A percentile compares a stretch with the other conserved stretches of the same genome.
phyloP scores from a whole-genome alignment of 2,797 vertebrate species.

The Myotis vivesi region DNA sequence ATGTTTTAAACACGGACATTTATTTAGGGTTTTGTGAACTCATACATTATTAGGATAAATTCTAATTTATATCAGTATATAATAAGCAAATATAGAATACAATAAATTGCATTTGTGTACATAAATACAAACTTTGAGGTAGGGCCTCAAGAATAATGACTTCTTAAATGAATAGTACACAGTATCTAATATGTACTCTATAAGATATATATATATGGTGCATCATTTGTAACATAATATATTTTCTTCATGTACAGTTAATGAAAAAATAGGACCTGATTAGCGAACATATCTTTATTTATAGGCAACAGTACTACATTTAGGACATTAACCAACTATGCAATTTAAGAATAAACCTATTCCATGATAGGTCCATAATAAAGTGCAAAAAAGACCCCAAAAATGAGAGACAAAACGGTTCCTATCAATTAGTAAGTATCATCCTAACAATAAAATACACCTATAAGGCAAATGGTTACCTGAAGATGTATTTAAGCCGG shows the following conservation, averaged over 20 bases:
- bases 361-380: slow-evolving; percentile 92
- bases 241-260: slow-evolving; percentile 85
- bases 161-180: slow-evolving; percentile 91
- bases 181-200: slow-evolving; percentile 89
- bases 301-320: slow-evolving; percentile 93
- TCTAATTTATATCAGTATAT: slow-evolving; percentile 96
- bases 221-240: slow-evolving; percentile 89
- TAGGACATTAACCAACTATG: slow-evolving; percentile 96
- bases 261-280: slow-evolving; percentile 89
- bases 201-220: slow-evolving; percentile 86
- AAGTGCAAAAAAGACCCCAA: slow-evolving; percentile 95
- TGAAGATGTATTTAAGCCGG: slow-evolving; percentile 93
- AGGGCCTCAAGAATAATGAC: slow-evolving; percentile 98
- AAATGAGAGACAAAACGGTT: slow-evolving; percentile 88
- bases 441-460: slow-evolving; percentile 90
- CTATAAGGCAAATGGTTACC: slow-evolving; percentile 98
- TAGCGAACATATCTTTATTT: slow-evolving; percentile 97
- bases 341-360: slow-evolving; percentile 97
- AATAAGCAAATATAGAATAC: slow-evolving; percentile 99
- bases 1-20: slow-evolving; percentile 94
- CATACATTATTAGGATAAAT: slow-evolving; percentile 93
- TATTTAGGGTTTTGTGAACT: slow-evolving; percentile 94
- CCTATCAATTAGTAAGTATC: slow-evolving; percentile 87
- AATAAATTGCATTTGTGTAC: slow-evolving; percentile 98
- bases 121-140: slow-evolving; percentile 99